phyloP scores from a whole-genome alignment of 2,113 vertebrate genomes.

The Psittacara wagleri region DNA sequence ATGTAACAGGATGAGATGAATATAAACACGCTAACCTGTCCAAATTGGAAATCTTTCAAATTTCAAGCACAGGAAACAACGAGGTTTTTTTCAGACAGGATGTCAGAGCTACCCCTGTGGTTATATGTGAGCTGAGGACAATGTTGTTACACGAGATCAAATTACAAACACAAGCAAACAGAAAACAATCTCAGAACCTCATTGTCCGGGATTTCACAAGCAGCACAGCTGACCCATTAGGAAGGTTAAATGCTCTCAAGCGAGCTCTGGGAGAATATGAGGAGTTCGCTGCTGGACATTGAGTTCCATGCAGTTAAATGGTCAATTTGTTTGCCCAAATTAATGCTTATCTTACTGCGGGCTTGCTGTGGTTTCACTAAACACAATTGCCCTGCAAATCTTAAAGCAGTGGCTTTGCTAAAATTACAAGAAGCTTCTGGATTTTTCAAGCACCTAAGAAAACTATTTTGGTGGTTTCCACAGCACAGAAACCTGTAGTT shows the following conservation, averaged over 20 bases:
- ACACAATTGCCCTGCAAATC: background rate
- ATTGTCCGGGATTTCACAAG: background rate
- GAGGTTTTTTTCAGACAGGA: conserved; percentile 39
- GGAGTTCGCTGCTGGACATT: background rate
- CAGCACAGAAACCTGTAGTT: conserved; percentile 45
- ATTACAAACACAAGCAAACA: conserved; percentile 63
- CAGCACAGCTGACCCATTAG: conserved; percentile 9
- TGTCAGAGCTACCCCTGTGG: conserved; percentile 41
- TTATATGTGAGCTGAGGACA: conserved; percentile 60
- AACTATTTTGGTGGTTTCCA: conserved; percentile 33
- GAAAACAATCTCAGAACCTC: conserved; percentile 48
- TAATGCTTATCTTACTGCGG: conserved; percentile 5
- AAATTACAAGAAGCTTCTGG: background rate
- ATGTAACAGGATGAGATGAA: conserved; percentile 55
- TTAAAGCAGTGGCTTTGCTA: conserved; percentile 27
- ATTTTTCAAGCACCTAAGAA: conserved; percentile 2
- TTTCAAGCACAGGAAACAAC: conserved; percentile 64
- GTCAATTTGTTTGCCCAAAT: conserved; percentile 29
- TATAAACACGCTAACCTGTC: conserved; percentile 54
- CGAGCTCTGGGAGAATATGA: background rate
- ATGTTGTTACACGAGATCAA: conserved; percentile 33
- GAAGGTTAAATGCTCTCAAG: background rate
- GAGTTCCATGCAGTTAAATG: background rate
- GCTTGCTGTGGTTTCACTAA: background rate
- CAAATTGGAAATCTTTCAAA: conserved; percentile 60